phyloP scores from a whole-genome alignment of 1,140 invertebrate species.

The Papilio polyxenes region DNA sequence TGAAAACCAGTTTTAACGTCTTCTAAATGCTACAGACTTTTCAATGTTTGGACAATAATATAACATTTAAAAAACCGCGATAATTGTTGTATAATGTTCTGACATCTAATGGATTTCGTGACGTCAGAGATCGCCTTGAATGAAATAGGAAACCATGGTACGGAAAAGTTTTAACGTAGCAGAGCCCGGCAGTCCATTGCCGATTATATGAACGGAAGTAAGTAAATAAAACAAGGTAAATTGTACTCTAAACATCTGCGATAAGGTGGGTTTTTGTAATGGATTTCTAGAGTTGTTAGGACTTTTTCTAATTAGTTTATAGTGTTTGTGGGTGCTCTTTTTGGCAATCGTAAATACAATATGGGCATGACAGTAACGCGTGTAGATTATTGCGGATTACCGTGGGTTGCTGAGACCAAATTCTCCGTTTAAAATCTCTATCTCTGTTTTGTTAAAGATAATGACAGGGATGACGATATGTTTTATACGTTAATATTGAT shows the following conservation, averaged over 20 bases:
- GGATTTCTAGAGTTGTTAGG: not conserved
- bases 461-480: too few relatives aligned
- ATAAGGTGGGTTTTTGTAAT: not conserved
- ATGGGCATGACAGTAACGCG: conserved; percentile 25
- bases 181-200: not conserved
- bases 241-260: not conserved
- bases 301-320: not conserved
- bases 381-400: conserved; percentile 20
- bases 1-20: not conserved
- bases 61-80: conserved; percentile 4
- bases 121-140: conserved; percentile 44
- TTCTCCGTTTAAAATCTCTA: too few relatives aligned
- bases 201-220: not conserved
- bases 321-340: conserved; percentile 27
- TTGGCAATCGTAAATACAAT: conserved; percentile 31
- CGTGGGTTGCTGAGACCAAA: too few relatives aligned
- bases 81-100: conserved; percentile 40
- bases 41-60: not conserved
- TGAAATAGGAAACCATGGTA: conserved; percentile 45
- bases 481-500: too few relatives aligned
- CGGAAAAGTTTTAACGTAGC: conserved; percentile 39
- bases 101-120: conserved; percentile 43
- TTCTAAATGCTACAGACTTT: not conserved
- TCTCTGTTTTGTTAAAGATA: too few relatives aligned
- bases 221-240: not conserved